These are phyloP conservation scores for Neomicropteryx cornuta DNA, from an alignment of 1,140 invertebrate species.

Conservation along the genomic window DNA sequence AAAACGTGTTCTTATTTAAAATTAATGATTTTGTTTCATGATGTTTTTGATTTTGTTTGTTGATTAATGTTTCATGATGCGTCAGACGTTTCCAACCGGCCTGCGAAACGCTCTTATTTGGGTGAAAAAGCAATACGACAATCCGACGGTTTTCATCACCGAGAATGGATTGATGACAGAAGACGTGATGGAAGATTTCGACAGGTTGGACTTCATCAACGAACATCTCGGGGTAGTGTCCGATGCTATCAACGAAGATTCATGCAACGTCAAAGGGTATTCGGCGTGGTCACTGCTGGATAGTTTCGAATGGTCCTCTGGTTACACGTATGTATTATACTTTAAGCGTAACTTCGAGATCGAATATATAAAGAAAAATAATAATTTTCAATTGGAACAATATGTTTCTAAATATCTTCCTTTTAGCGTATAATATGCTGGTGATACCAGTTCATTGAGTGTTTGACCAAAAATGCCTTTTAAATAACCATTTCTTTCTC, in stretches of 20 bases:
- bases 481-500: too few species aligned
- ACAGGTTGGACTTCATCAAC: conserved; percentile 39
- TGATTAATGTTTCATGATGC: too few species aligned
- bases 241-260: conserved; percentile 52
- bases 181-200: conserved; percentile 38
- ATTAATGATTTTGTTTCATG: too few species aligned
- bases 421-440: too few species aligned
- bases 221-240: conserved; percentile 50
- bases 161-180: conserved; percentile 49
- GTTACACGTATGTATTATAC: conserved; percentile 42
- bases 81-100: conserved; percentile 31
- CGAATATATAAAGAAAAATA: too few species aligned
- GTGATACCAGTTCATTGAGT: too few species aligned
- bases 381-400: too few species aligned
- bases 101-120: conserved; percentile 40
- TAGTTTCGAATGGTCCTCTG: conserved; percentile 58
- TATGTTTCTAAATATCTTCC: too few species aligned
- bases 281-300: conserved; percentile 61
- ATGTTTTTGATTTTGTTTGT: too few species aligned
- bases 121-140: conserved; percentile 43
- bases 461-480: too few species aligned
- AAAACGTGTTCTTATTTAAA: too few species aligned
- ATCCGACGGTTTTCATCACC: conserved; percentile 43
- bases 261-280: conserved; percentile 56
- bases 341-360: too few species aligned